Conservation (phyloP, 2,113 vertebrate genomes). For the Chlamydotis undulata region DNA sequence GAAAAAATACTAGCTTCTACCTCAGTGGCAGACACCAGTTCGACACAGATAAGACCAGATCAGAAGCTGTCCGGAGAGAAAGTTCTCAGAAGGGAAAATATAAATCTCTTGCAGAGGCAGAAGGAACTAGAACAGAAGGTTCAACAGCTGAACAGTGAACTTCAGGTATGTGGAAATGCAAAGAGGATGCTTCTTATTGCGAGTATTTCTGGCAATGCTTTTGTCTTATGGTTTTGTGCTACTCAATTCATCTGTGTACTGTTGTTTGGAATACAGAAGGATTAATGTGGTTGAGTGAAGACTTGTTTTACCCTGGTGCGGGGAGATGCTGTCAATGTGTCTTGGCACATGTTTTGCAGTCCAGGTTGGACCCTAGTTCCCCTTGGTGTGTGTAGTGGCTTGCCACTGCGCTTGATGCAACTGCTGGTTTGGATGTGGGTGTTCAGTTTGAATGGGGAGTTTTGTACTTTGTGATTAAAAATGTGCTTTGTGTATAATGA, state of each 20-base stretch:
- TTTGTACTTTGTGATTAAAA: neutral
- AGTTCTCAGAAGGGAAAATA: conserved; percentile 58
- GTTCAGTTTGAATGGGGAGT: neutral
- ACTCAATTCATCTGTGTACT: neutral
- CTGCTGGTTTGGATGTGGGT: neutral
- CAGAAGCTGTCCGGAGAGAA: conserved; percentile 71
- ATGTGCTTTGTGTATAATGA: neutral
- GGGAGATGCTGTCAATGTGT: neutral
- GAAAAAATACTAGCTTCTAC: conserved; percentile 21
- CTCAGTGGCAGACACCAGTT: conserved; percentile 10
- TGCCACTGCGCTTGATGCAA: rapidly evolving
- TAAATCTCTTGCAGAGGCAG: conserved; percentile 42
- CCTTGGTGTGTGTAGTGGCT: neutral
- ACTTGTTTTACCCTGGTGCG: neutral
- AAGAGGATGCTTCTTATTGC: neutral
- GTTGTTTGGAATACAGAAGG: neutral
- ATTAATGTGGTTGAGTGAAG: neutral
- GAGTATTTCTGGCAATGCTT: neutral
- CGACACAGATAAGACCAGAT: conserved; percentile 58
- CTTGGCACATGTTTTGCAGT: rapidly evolving
- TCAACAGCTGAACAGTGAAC: conserved; percentile 53
- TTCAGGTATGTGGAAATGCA: conserved; percentile 58
- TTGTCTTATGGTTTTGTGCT: rapidly evolving
- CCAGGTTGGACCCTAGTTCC: neutral
- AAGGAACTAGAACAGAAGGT: conserved; percentile 65